Percentiles rank a stretch among this genome's conserved stretches.
Conservation (phyloP, 2,113 vertebrate species). For the Cheilinus undulatus region DNA sequence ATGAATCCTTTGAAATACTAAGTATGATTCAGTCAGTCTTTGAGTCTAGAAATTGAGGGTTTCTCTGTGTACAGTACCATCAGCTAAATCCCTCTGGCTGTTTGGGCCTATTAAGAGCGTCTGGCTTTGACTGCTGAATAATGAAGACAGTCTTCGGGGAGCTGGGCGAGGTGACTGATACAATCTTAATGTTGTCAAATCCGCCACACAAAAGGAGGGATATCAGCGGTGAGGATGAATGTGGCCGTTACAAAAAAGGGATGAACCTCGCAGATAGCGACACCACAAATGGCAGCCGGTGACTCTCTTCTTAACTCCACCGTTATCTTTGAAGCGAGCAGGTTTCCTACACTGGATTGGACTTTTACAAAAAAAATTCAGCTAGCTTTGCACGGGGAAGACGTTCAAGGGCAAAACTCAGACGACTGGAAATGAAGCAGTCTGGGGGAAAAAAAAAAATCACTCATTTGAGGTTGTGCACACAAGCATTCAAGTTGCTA, state of each 20-base stretch:
- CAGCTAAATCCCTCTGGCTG: slow-evolving; percentile 47
- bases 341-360: background rate
- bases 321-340: slow-evolving; percentile 10
- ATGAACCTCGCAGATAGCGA: slow-evolving; percentile 31
- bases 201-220: slow-evolving; percentile 55
- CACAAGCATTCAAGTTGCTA: background rate
- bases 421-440: slow-evolving; percentile 26
- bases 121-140: slow-evolving; percentile 66
- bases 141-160: slow-evolving; percentile 61
- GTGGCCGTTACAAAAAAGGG: slow-evolving; percentile 15
- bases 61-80: slow-evolving; percentile 42
- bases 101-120: slow-evolving; percentile 61
- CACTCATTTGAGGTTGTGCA: background rate
- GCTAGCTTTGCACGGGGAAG: background rate
- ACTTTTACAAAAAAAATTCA: background rate
- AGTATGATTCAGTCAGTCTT: slow-evolving; percentile 39
- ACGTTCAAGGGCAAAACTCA: slow-evolving; percentile 1
- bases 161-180: slow-evolving; percentile 51
- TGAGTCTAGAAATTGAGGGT: slow-evolving; percentile 30
- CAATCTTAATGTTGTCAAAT: slow-evolving; percentile 73
- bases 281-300: slow-evolving; percentile 6
- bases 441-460: background rate
- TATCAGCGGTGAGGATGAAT: slow-evolving; percentile 45
- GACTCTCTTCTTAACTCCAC: background rate
- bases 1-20: slow-evolving; percentile 43